Base-by-base conservation (phyloP, 92 coral and sea anemone species). In the Porites divaricata region DNA sequence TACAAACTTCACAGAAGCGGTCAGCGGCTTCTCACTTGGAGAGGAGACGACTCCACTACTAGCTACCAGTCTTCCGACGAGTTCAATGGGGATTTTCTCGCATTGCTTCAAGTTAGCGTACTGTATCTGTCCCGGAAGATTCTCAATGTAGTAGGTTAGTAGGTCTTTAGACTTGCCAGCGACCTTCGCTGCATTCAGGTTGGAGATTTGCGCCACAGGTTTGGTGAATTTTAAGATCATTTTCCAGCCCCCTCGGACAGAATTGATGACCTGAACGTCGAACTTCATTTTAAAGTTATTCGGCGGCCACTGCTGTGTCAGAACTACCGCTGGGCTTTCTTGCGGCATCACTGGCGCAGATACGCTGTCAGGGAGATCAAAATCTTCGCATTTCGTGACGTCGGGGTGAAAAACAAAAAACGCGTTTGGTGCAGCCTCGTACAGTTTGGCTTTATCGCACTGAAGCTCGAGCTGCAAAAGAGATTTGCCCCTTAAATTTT, bases 181-280 rank as follows among this genome's bases (percentile, higher is more conserved):
- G 15, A 70, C 20, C 45, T 69, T 81, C n/a, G 85, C 85, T 20
- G 57, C 63, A 56, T 54, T 71, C 67, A 81, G 58, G 59, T 35
- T 69, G 28, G 69, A 54, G 70, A 81, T 70, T 48, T 51, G 68
- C 19, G 77, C 69, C 67, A 81, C 85, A 41, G 85, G 78, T 6
- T 57, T 41, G 58, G 77, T 54, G 41, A 81, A 81, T 64, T 69
- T 1, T 59, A 81, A 23, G 13, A 58, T 19, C 23, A 81, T 69
- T 59, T 59, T 81, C 78, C 85, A 81, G 67, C 85, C 78, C 21
- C 85, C 85, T 28, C 85, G 76, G 17, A 81, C 85, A 58, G 85
- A 81, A 49, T 58, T 56, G 54, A 56, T 70, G 41, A 81, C 78
- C 53, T 81, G 85, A 25, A 81, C 45, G 50, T 70, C 77, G 49